Evolutionary conservation across 2,888 invertebrate species (phyloP).

Genomic region (Rugalucina vietnamica): DNA sequence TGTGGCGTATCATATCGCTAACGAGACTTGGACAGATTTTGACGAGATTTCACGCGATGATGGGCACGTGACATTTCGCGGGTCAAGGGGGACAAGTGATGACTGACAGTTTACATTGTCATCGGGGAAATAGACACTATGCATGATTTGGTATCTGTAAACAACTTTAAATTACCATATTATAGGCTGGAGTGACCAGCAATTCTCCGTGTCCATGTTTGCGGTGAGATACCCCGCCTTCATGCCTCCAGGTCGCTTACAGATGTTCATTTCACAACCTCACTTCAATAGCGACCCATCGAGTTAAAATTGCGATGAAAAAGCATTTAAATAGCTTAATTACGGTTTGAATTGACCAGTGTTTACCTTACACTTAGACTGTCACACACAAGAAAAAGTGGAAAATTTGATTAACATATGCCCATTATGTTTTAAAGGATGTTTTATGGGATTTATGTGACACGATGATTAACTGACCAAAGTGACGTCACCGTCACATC

Average conservation of each 20-base stretch:
- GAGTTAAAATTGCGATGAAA: constrained; percentile 7
- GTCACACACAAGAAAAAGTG: constrained; percentile 10
- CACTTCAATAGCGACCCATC: constrained; percentile 3
- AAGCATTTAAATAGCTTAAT: constrained; percentile 17
- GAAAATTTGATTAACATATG: constrained; percentile 12
- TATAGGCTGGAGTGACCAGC: not conserved
- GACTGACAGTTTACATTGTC: constrained; percentile 12
- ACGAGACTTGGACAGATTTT: constrained; percentile 12
- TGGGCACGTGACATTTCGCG: constrained; percentile 8
- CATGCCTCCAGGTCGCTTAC: constrained; percentile 2
- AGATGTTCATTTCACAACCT: constrained; percentile 14
- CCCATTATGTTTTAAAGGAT: not conserved
- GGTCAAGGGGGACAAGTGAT: constrained; percentile 16
- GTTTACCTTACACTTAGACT: constrained; percentile 9
- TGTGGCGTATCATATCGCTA: constrained; percentile 2
- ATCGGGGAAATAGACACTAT: constrained; percentile 3
- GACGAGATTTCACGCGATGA: constrained; percentile 9
- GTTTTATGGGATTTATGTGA: constrained; percentile 14
- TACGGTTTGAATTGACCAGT: not conserved
- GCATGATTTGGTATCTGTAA: constrained; percentile 6
- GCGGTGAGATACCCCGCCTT: constrained; percentile 13
- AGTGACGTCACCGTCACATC: constrained; percentile 6
- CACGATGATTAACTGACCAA: constrained; percentile 10
- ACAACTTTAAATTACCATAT: constrained; percentile 2
- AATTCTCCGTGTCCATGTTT: constrained; percentile 7